A percentile compares a stretch with the other conserved stretches of the same genome.
phyloP scores from a whole-genome alignment of 1,140 invertebrate species.

The Riptortus pedestris region DNA sequence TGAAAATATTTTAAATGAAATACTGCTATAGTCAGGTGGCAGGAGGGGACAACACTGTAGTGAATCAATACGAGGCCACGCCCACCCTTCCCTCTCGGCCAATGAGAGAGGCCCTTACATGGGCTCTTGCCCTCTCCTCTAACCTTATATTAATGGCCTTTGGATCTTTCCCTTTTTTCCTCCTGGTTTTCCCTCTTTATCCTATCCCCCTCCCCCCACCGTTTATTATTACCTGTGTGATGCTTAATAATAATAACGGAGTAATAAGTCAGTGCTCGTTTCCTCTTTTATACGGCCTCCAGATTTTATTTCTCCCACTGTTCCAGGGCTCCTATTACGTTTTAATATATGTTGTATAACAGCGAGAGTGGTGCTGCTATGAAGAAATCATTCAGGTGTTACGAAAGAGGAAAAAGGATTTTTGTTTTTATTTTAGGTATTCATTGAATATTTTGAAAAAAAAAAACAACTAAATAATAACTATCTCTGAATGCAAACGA shows the following conservation, averaged over 20 bases:
- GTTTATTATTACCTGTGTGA: background rate
- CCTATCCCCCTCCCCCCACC: no score
- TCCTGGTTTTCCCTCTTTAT: background rate
- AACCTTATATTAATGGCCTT: conserved; percentile 16
- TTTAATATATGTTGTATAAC: no score
- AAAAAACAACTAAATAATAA: no score
- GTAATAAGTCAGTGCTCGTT: background rate
- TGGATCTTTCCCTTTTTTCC: background rate
- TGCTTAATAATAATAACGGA: background rate
- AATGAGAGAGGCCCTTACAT: background rate
- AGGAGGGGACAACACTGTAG: background rate
- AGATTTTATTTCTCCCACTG: background rate
- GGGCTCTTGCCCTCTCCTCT: background rate
- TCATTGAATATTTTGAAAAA: no score
- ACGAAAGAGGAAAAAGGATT: no score
- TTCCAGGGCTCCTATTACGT: background rate
- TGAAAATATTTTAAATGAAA: no score
- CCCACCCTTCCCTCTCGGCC: background rate
- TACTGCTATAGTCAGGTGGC: no score
- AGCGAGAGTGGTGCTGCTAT: no score
- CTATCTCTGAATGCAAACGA: no score
- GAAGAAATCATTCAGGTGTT: no score
- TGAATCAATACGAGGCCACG: conserved; percentile 7
- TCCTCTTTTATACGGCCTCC: background rate
- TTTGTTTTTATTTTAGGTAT: no score